These are phyloP conservation scores for Carabus problematicus DNA, from an alignment of 2,888 invertebrate genomes.

Conservation along the genomic window DNA sequence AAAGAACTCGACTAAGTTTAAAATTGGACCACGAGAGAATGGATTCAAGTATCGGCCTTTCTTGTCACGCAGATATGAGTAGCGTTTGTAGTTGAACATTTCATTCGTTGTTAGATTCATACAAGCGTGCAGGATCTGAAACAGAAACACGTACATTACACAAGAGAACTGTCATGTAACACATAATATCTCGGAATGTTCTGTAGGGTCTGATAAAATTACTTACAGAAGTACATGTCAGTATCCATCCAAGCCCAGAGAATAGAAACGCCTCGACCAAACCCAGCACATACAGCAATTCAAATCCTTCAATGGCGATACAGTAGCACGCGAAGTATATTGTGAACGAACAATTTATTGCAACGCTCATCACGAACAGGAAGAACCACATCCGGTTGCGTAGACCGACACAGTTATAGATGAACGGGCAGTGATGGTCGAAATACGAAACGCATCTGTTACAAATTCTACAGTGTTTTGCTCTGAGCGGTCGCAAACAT, in stretches of 20 bases:
- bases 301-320: slow-evolving; percentile 84
- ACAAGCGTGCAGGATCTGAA: slow-evolving; percentile 86
- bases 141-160: slow-evolving; percentile 47
- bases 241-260: slow-evolving; percentile 85
- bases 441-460: slow-evolving; percentile 82
- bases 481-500: slow-evolving; percentile 83
- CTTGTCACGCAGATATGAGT: slow-evolving; percentile 88
- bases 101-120: slow-evolving; percentile 95
- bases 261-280: slow-evolving; percentile 83
- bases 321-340: slow-evolving; percentile 89
- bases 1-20: slow-evolving; percentile 90
- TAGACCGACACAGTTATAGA: slow-evolving; percentile 93
- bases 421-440: slow-evolving; percentile 95
- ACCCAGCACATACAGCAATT: slow-evolving; percentile 83
- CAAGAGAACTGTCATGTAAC: slow-evolving; percentile 42
- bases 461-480: slow-evolving; percentile 92
- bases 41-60: slow-evolving; percentile 90
- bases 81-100: slow-evolving; percentile 92
- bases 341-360: slow-evolving; percentile 86
- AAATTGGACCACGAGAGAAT: slow-evolving; percentile 85
- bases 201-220: slow-evolving; percentile 13
- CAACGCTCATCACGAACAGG: slow-evolving; percentile 85
- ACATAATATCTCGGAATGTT: background rate
- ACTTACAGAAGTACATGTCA: slow-evolving; percentile 87
- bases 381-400: slow-evolving; percentile 94